Evolutionary conservation across 2,113 vertebrate genomes (phyloP).

Genomic region (Glaucidium brasilianum): DNA sequence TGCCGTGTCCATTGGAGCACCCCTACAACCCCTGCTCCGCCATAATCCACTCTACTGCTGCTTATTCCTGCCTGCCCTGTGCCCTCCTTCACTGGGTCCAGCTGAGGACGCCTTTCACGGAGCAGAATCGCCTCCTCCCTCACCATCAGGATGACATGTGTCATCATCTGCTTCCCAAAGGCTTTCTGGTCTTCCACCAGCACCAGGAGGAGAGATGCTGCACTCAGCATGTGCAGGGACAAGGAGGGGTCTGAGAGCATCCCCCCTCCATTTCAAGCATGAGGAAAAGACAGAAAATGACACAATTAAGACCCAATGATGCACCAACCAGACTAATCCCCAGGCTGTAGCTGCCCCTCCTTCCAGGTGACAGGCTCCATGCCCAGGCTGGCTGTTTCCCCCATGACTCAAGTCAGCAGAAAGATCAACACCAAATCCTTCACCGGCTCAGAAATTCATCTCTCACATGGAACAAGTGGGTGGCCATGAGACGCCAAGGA

Average conservation of each 20-base stretch:
- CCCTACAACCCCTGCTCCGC: neutral
- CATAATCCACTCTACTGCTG: fast-evolving
- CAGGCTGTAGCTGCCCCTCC: neutral
- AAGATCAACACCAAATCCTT: neutral
- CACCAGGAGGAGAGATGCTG: neutral
- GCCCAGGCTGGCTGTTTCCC: neutral
- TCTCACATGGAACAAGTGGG: conserved; percentile 8
- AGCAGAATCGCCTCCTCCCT: neutral
- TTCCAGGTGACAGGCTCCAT: neutral
- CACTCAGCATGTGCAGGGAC: neutral
- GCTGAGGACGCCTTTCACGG: neutral
- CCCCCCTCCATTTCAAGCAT: neutral
- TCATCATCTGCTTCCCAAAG: neutral
- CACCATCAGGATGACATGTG: neutral
- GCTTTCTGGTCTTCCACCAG: neutral
- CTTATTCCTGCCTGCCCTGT: neutral
- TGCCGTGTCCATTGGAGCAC: fast-evolving
- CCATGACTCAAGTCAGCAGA: neutral
- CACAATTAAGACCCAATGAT: fast-evolving
- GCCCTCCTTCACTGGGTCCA: neutral
- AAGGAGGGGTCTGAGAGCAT: neutral
- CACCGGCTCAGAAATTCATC: neutral
- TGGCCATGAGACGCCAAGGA: neutral
- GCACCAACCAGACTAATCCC: neutral
- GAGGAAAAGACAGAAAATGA: neutral